A percentile compares a stretch with the other conserved stretches of the same genome.
Evolutionary conservation across 2,113 vertebrate genomes (phyloP).

Genomic region (Chaenogobius annularis): DNA sequence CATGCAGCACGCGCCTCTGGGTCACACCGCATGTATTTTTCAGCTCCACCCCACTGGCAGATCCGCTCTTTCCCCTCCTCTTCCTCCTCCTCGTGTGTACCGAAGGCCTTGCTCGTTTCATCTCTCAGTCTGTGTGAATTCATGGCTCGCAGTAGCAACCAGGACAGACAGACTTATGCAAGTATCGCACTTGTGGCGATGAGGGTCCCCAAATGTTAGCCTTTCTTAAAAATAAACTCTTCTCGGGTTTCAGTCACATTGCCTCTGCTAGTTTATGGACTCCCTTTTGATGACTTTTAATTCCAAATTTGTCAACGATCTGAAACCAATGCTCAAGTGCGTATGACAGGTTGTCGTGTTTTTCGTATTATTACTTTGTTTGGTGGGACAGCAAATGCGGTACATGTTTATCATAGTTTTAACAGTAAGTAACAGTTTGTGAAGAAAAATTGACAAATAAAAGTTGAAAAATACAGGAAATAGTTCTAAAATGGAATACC

Average conservation of each 20-base stretch:
- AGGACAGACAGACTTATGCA: background rate
- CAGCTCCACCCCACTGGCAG: conserved; percentile 16
- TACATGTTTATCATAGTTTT: no score
- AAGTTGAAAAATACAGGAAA: no score
- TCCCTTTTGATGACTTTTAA: background rate
- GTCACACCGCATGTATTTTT: conserved; percentile 47
- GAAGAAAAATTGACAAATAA: no score
- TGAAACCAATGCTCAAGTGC: no score
- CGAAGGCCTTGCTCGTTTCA: conserved; percentile 18
- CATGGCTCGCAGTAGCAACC: background rate
- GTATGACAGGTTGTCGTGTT: background rate
- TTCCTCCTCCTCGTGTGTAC: background rate
- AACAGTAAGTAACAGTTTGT: no score
- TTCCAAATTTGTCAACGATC: no score
- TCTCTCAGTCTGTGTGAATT: conserved; percentile 19
- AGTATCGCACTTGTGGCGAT: conserved; percentile 7
- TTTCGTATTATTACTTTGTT: no score
- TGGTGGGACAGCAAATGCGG: no score
- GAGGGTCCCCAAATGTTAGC: background rate
- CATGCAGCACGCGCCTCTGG: conserved; percentile 22
- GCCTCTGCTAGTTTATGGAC: background rate
- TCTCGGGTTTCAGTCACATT: background rate
- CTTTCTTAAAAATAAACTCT: conserved; percentile 16
- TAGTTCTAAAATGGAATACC: no score
- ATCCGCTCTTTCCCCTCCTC: conserved; percentile 1